Conservation (phyloP, 2,888 invertebrate species). For the Caenorhabditis becei region DNA sequence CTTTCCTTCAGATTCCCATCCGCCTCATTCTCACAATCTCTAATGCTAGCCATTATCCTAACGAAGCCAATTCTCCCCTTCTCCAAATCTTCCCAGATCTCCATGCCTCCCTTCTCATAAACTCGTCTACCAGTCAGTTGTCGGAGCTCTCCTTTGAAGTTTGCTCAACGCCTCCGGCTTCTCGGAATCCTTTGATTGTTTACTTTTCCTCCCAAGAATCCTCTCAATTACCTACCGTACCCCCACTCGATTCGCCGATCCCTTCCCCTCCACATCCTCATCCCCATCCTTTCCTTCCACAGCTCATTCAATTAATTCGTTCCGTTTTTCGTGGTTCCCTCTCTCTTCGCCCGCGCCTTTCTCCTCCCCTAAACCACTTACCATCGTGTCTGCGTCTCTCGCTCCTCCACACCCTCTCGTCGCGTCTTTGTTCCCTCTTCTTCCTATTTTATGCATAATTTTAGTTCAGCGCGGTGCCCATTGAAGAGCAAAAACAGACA, state of each 20-base stretch:
- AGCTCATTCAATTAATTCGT: conserved; percentile 39
- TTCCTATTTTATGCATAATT: conserved; percentile 53
- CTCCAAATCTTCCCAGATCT: too few relatives aligned
- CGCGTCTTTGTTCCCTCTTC: conserved; percentile 25
- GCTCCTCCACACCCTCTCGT: conserved; percentile 13
- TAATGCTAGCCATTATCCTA: too few relatives aligned
- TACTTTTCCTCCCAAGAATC: neutral
- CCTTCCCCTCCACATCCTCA: neutral
- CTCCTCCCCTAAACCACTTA: conserved; percentile 19
- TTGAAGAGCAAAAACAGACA: conserved; percentile 48
- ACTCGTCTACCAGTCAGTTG: too few relatives aligned
- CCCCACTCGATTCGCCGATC: neutral
- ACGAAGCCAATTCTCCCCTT: too few relatives aligned
- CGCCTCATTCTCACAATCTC: too few relatives aligned
- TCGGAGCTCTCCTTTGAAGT: too few relatives aligned
- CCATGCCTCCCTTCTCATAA: too few relatives aligned
- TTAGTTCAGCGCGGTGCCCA: conserved; percentile 11
- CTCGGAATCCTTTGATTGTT: neutral
- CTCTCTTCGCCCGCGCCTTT: neutral
- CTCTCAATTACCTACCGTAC: conserved; percentile 20
- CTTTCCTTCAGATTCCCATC: too few relatives aligned
- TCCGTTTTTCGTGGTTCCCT: conserved; percentile 21
- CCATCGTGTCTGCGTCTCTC: conserved; percentile 14
- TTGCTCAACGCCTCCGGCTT: too few relatives aligned
- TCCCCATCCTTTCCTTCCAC: neutral